A percentile compares a stretch with the other conserved stretches of the same genome.
phyloP scores from a whole-genome alignment of 2,888 invertebrate species.

The Liposcelis brunnea region DNA sequence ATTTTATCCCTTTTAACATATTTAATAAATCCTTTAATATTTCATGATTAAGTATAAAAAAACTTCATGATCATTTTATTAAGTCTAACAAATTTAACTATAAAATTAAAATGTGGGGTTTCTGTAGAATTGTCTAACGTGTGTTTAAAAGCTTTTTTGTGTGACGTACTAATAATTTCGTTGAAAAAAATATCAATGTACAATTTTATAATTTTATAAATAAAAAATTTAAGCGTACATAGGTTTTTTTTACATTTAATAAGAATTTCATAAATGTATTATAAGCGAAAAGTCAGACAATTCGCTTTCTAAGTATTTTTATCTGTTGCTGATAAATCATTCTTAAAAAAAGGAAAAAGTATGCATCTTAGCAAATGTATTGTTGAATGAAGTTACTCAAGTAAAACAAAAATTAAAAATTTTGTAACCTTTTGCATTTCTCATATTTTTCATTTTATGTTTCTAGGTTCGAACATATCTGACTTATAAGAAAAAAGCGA shows the following conservation, averaged over 20 bases:
- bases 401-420: too few species aligned
- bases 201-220: too few species aligned
- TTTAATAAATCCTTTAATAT: background rate
- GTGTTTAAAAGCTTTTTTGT: background rate
- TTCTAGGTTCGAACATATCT: conserved; percentile 3
- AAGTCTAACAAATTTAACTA: background rate
- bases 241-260: too few species aligned
- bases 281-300: too few species aligned
- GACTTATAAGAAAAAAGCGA: conserved; percentile 2
- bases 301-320: conserved; percentile 1
- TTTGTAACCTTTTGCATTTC: too few species aligned
- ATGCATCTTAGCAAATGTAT: background rate
- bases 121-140: background rate
- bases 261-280: too few species aligned
- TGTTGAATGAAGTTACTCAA: too few species aligned
- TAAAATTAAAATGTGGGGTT: background rate
- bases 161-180: background rate
- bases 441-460: background rate
- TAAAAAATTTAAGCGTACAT: too few species aligned
- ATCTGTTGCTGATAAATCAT: background rate
- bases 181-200: conserved; percentile 4
- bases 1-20: too few species aligned
- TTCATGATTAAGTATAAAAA: background rate
- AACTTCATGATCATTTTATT: background rate
- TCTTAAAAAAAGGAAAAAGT: background rate